Evolutionary conservation across 2,888 invertebrate species (phyloP).

Genomic region (Acanthopleura granulata): DNA sequence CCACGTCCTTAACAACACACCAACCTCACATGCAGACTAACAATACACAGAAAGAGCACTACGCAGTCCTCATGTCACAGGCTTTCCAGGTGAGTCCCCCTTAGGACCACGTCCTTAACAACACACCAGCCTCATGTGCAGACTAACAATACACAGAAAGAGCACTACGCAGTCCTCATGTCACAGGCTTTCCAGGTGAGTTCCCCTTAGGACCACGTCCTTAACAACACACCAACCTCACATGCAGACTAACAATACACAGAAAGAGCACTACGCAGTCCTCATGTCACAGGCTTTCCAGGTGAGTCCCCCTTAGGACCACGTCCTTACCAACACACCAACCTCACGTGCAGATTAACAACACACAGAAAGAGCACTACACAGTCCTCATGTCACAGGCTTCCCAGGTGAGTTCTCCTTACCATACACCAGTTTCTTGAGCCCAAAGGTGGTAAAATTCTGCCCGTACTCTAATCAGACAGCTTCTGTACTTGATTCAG

Average conservation of each 20-base stretch:
- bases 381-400: slow-evolving; percentile 70
- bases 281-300: slow-evolving; percentile 71
- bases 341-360: slow-evolving; percentile 96
- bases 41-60: slow-evolving; percentile 76
- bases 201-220: background rate
- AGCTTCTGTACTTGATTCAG: too few relatives aligned
- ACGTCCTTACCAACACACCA: background rate
- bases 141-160: slow-evolving; percentile 83
- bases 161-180: slow-evolving; percentile 69
- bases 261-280: slow-evolving; percentile 68
- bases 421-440: background rate
- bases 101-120: background rate
- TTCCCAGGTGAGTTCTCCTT: slow-evolving; percentile 65
- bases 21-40: slow-evolving; percentile 86
- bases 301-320: slow-evolving; percentile 44
- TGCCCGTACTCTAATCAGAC: too few relatives aligned
- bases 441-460: too few relatives aligned
- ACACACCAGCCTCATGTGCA: too few relatives aligned
- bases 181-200: slow-evolving; percentile 71
- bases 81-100: slow-evolving; percentile 68
- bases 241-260: slow-evolving; percentile 91
- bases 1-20: too few relatives aligned
- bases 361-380: slow-evolving; percentile 74
- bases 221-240: slow-evolving; percentile 83
- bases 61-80: slow-evolving; percentile 69